These are phyloP conservation scores for Odontomyia ornata DNA, from an alignment of 2,888 invertebrate species.

Conservation along the genomic window DNA sequence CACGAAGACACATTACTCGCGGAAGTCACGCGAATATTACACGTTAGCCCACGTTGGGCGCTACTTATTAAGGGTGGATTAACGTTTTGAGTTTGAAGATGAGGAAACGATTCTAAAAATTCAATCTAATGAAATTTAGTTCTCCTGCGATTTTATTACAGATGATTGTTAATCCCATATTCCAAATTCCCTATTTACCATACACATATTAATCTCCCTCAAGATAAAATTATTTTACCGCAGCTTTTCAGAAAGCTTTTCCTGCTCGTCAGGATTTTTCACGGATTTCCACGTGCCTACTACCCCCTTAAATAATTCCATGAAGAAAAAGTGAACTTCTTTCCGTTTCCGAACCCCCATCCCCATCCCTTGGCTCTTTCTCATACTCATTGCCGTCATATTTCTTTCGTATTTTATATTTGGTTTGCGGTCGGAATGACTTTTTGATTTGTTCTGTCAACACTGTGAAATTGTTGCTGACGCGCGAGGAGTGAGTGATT, in stretches of 20 bases:
- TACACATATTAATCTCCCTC: too few relatives aligned
- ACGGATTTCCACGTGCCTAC: too few relatives aligned
- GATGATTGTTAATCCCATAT: too few relatives aligned
- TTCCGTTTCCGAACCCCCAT: neutral
- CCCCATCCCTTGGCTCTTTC: too few relatives aligned
- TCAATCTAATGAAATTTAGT: too few relatives aligned
- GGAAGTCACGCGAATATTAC: neutral
- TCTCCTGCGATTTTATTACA: too few relatives aligned
- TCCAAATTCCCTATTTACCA: too few relatives aligned
- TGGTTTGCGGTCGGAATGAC: conserved; percentile 33
- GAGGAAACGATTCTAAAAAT: neutral
- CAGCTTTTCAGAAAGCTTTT: too few relatives aligned
- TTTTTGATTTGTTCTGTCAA: conserved; percentile 44
- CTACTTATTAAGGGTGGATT: neutral
- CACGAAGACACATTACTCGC: neutral
- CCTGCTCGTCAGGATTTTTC: too few relatives aligned
- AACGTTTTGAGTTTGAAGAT: neutral
- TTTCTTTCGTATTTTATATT: conserved; percentile 13
- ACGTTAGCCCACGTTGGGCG: neutral
- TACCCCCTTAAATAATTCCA: too few relatives aligned
- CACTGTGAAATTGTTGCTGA: conserved; percentile 26
- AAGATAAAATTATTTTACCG: too few relatives aligned
- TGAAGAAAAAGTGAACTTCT: too few relatives aligned
- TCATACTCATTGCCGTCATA: neutral
- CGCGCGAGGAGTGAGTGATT: conserved; percentile 9